Evolutionary conservation across 2,888 invertebrate genomes (phyloP), one percentile per base, ranked within the genome.

Genomic region (Crepidodera aurea): DNA sequence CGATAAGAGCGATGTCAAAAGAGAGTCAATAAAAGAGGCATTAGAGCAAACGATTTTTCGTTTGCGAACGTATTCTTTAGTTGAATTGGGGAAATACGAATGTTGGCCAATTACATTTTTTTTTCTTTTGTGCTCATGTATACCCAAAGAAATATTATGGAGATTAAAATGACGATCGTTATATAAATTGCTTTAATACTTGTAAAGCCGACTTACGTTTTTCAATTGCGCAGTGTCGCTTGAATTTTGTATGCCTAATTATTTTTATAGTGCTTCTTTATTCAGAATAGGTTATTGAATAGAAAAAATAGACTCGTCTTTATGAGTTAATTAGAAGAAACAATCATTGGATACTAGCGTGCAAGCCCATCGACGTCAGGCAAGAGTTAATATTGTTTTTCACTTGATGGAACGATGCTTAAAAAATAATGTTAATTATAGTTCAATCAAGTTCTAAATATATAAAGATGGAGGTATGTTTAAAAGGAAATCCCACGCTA

Each of bases 41-140:
- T 72, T 71, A 71, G 58, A 65, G 70, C 71, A 66, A 71, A 69
- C 67, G 71, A 68, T 71, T 69, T 70, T 71, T 68, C 64, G 64
- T 64, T 63, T 60, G 46, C 58, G 57, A 46, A 63, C 50, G 53
- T 61, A 59, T 60, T 66, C 60, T 65, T 59, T 64, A 46, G 60
- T 27, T 37, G 67, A 53, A 68, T 68, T 65, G 65, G 61, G 54
- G 65, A 57, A 57, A 61, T 58, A 51, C 34, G 56, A 54, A 61
- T 56, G 58, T 61, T 60, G 65, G 51, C 63, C 67, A 67, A 65
- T 67, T 65, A 63, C 58, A 58, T 63, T 50, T 62, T 60, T 56
- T 46, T 15, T 22, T 15, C 27, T 57, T 27, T 57, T 37, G 48
- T 57, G 48, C 13, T 25, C 37, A 8, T 27, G 48, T 48, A 34